Percentiles rank a stretch among this genome's conserved stretches.
These are phyloP conservation scores for Petaurus breviceps DNA, from an alignment of 2,113 vertebrate species.

Conservation along the genomic window DNA sequence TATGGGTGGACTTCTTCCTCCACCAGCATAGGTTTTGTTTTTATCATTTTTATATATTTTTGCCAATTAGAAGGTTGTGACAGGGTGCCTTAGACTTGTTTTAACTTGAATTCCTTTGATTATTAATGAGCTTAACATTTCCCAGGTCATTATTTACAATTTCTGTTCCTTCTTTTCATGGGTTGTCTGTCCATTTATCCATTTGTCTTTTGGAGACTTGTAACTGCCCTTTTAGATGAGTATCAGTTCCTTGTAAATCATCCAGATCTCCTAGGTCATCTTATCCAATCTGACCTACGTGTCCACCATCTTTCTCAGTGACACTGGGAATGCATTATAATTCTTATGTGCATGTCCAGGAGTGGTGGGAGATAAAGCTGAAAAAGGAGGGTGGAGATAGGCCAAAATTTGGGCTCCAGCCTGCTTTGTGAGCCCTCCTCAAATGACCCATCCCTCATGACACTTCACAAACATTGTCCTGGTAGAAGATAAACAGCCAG, in stretches of 20 bases:
- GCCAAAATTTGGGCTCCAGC: neutral
- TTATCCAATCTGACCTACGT: neutral
- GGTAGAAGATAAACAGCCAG: slow-evolving; percentile 42
- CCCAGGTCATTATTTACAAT: too few species aligned
- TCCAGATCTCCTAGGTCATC: neutral
- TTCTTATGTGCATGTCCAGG: neutral
- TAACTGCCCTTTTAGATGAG: neutral
- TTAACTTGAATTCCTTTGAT: too few species aligned
- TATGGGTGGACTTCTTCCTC: neutral
- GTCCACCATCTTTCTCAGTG: neutral
- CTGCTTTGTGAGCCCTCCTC: neutral
- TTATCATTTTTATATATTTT: neutral
- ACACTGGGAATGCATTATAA: neutral
- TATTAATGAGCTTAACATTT: too few species aligned
- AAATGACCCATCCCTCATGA: neutral
- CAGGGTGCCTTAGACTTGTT: too few species aligned
- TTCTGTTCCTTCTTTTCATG: too few species aligned
- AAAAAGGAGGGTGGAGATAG: neutral
- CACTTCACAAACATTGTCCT: slow-evolving; percentile 8
- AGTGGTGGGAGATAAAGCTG: neutral
- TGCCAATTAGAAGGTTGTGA: neutral
- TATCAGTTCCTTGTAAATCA: neutral
- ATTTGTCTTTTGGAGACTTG: neutral
- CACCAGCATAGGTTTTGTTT: neutral
- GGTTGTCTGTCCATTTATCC: neutral